Base-by-base conservation (phyloP, 1,140 invertebrate species). In the Orchesella cincta region DNA sequence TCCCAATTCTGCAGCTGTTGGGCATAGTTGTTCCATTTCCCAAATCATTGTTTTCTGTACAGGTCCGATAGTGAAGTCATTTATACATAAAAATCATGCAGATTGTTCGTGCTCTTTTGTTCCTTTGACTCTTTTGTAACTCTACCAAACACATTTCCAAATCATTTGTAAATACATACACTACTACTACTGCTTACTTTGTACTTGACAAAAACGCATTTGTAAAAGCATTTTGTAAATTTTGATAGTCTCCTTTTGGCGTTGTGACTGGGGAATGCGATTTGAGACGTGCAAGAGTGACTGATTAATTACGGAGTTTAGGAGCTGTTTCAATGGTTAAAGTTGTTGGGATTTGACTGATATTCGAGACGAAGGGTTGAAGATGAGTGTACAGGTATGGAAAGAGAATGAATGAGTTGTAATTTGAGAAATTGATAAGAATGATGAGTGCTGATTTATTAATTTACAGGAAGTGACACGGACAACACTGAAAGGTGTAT, bases 401-500 rank as follows among this genome's bases (percentile, higher is more conserved):
- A 14, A 3, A n/a, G 52, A 23, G 23, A 57, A 67, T 67, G 26
- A 14, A 14, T 16, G 62, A 23, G 54, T n/a, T 3, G 54, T 57
- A 26, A 26, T 57, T 8, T 67, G 39, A 12, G 62, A 67, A 33
- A 12, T 67, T 31, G 62, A 3, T 12, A 33, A 14, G 29, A 5
- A 67, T 67, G 26, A 5, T 33, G 8, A 67, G 23, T 67, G 26
- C n/a, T 31, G 62, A 29, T 33, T 8, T 67, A 31, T 67, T 31
- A 5, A 31, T 46, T 88, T 89, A 76, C 83, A 92, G 91, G 88
- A 87, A 83, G 89, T 91, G 84, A 84, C 88, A 51, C 84, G 87
- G 82, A 90, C 91, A 51, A 85, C 91, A 80, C 87, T 88, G 74
- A 88, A 88, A 84, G 92, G 92, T 0, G 88, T 91, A 81, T 84